These are phyloP conservation scores for Channa maculata DNA, from an alignment of 2,113 vertebrate species.

Conservation along the genomic window DNA sequence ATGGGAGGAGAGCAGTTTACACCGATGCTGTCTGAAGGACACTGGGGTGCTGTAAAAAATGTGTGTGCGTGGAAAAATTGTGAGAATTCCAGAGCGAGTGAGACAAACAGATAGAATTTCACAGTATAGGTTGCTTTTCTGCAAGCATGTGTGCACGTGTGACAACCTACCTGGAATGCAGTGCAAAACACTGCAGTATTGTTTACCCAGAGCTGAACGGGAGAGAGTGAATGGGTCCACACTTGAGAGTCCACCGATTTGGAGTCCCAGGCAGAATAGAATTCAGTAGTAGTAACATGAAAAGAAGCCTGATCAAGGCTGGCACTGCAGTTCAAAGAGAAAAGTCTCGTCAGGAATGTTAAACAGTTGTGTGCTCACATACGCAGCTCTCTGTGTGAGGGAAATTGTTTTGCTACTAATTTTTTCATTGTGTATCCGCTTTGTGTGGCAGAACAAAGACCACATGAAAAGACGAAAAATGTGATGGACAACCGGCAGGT, in stretches of 20 bases:
- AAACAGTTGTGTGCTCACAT: slow-evolving; percentile 13
- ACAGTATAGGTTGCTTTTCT: slow-evolving; percentile 3
- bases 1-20: slow-evolving; percentile 68
- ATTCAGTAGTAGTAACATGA: slow-evolving; percentile 10
- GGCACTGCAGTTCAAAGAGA: slow-evolving; percentile 14
- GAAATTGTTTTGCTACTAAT: slow-evolving; percentile 2
- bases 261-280: not conserved
- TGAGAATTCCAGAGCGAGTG: not conserved
- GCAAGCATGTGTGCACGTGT: not conserved
- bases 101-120: not conserved
- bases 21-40: slow-evolving; percentile 75
- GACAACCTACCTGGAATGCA: not conserved
- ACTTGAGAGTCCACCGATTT: slow-evolving; percentile 3
- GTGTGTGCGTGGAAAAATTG: slow-evolving; percentile 10
- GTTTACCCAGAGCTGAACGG: not conserved
- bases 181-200: not conserved
- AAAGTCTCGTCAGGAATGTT: slow-evolving; percentile 26
- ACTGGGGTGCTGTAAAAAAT: slow-evolving; percentile 38
- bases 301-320: slow-evolving; percentile 43
- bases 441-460: too few species aligned
- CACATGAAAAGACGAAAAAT: not conserved
- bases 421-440: not conserved
- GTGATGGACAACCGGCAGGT: too few species aligned
- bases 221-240: slow-evolving; percentile 1
- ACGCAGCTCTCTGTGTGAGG: not conserved